Conservation (phyloP, 2,797 vertebrate species). For the Limosa lapponica region DNA sequence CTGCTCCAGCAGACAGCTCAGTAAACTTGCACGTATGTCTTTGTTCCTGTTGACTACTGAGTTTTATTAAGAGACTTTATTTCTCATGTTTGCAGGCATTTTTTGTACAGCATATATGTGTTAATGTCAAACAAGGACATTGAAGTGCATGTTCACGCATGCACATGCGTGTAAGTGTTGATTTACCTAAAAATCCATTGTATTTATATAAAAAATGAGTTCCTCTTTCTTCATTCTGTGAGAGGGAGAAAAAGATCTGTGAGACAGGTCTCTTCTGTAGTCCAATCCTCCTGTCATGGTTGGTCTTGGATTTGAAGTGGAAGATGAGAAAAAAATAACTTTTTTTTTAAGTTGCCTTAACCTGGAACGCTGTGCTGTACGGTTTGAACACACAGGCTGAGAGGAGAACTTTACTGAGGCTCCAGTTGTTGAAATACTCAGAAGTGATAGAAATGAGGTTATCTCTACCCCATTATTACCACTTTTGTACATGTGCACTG, state of each 20-base stretch:
- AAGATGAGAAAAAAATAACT: not conserved
- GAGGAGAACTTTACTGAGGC: not conserved
- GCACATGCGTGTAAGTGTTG: not conserved
- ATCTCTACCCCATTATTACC: not conserved
- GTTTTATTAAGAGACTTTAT: not conserved
- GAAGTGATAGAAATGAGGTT: not conserved
- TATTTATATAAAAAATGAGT: not conserved
- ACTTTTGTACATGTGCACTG: not conserved
- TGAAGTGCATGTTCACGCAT: not conserved
- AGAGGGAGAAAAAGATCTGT: not conserved
- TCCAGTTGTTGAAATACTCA: not conserved
- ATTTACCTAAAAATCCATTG: not conserved
- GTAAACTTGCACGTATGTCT: not conserved
- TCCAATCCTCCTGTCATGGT: not conserved
- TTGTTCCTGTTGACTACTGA: not conserved
- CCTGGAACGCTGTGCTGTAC: not conserved
- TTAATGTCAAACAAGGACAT: not conserved
- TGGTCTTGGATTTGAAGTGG: not conserved
- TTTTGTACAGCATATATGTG: not conserved
- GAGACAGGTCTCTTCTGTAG: not conserved
- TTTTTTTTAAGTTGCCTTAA: not conserved
- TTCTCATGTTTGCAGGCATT: not conserved
- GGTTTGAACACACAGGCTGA: not conserved
- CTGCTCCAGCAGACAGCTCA: not conserved
- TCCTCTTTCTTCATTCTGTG: not conserved